Percentiles rank a stretch among this genome's conserved stretches.
Evolutionary conservation across 1,140 invertebrate species (phyloP).

Genomic region (Drosophila seguyi): DNA sequence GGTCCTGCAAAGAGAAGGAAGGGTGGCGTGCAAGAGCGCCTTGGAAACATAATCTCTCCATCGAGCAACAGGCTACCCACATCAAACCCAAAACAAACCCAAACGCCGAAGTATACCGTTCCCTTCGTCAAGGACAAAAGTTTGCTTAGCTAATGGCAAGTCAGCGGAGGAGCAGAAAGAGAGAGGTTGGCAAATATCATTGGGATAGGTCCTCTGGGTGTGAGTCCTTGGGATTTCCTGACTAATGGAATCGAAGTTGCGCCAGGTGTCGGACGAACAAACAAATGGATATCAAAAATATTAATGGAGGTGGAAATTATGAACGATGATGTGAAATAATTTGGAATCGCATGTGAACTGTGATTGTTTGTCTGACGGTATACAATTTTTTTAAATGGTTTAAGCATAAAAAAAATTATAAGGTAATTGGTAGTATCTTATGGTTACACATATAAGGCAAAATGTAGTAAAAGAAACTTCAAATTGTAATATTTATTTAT

Average conservation of each 20-base stretch:
- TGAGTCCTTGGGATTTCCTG: constrained; percentile 18
- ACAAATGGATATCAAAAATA: constrained; percentile 12
- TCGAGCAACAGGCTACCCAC: constrained; percentile 63
- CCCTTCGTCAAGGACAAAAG: constrained; percentile 33
- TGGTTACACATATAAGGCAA: not conserved
- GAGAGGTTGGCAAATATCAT: constrained; percentile 5
- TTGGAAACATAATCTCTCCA: constrained; percentile 28
- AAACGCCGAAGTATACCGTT: constrained; percentile 23
- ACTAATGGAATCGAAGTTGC: constrained; percentile 33
- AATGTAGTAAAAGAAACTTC: not conserved
- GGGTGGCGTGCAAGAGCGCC: constrained; percentile 7
- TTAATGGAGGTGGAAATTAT: constrained; percentile 1
- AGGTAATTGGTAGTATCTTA: not conserved
- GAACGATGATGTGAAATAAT: not conserved
- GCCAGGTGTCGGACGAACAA: constrained; percentile 27
- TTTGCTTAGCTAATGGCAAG: constrained; percentile 51
- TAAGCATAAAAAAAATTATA: too few species aligned
- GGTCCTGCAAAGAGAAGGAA: constrained; percentile 8
- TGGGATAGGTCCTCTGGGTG: constrained; percentile 42
- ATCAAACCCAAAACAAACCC: constrained; percentile 75
- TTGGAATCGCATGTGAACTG: too few species aligned
- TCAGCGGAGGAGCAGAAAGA: not conserved
- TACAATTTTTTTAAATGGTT: too few species aligned
- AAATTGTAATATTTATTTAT: not conserved
- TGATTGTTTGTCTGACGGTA: too few species aligned